These are phyloP conservation scores for Odocoileus virginianus DNA, from an alignment of 2,113 vertebrate species.

Conservation along the genomic window DNA sequence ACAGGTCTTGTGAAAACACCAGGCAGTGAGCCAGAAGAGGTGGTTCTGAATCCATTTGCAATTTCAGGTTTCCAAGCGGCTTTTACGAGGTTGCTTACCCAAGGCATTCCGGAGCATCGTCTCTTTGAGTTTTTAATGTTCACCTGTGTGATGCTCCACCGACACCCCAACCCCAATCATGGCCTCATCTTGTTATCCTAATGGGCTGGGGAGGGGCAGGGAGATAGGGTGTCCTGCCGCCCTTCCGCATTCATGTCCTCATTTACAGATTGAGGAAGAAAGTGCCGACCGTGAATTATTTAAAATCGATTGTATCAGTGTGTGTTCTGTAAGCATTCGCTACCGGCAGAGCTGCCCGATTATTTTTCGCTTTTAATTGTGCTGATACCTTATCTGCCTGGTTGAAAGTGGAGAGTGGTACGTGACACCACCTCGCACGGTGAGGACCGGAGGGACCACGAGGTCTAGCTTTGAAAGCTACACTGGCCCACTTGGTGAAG, in stretches of 20 bases:
- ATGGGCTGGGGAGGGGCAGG: constrained; percentile 80
- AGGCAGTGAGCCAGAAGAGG: not conserved
- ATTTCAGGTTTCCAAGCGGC: constrained; percentile 55
- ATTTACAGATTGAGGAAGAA: constrained; percentile 91
- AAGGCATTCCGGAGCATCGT: constrained; percentile 39
- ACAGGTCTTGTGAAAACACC: constrained; percentile 4
- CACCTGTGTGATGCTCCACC: constrained; percentile 31
- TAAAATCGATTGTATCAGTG: constrained; percentile 81
- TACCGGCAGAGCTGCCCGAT: constrained; percentile 83
- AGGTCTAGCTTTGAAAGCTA: constrained; percentile 83
- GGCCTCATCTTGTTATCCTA: constrained; percentile 91
- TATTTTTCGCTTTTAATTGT: constrained; percentile 94
- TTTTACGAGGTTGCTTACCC: constrained; percentile 59
- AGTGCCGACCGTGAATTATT: constrained; percentile 91
- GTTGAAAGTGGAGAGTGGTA: constrained; percentile 88
- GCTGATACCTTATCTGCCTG: constrained; percentile 89
- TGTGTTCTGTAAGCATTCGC: constrained; percentile 87
- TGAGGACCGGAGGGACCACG: constrained; percentile 72
- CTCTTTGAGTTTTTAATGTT: constrained; percentile 75
- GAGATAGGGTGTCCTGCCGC: constrained; percentile 82
- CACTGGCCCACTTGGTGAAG: constrained; percentile 74
- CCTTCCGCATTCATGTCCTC: constrained; percentile 86
- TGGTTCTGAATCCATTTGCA: constrained; percentile 55
- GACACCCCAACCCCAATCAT: not conserved
- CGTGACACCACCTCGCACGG: constrained; percentile 78